Evolutionary conservation across 1,140 invertebrate species (phyloP).

Genomic region (Cotesia chilonis): DNA sequence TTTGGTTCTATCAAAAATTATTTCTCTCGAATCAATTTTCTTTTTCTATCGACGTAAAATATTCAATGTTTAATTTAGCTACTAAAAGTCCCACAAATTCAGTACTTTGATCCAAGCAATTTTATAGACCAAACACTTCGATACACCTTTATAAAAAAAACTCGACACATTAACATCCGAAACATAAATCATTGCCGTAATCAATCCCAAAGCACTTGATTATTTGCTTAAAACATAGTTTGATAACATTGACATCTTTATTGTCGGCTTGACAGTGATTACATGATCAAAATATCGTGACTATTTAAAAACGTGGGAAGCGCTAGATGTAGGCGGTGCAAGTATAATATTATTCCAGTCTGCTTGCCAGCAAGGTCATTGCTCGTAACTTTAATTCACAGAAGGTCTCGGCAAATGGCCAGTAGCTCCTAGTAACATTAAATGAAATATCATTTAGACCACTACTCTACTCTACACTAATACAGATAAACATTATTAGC

Average conservation of each 20-base stretch:
- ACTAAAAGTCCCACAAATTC: too few species aligned
- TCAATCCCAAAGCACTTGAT: not conserved
- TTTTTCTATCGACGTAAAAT: too few species aligned
- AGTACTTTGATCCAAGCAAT: too few species aligned
- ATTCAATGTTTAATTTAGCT: too few species aligned
- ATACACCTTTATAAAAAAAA: too few species aligned
- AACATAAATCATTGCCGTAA: too few species aligned
- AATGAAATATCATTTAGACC: not conserved
- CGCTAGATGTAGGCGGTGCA: slow-evolving; percentile 21
- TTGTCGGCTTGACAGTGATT: not conserved
- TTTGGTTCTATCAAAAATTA: too few species aligned
- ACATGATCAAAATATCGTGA: not conserved
- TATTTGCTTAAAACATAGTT: not conserved
- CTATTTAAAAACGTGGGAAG: slow-evolving; percentile 29
- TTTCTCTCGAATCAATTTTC: too few species aligned
- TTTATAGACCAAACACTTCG: too few species aligned
- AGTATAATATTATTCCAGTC: slow-evolving; percentile 41
- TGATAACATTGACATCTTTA: not conserved
- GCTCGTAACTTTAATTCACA: slow-evolving; percentile 44
- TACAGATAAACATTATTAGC: not conserved
- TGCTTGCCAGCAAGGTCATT: slow-evolving; percentile 41
- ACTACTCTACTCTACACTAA: too few species aligned
- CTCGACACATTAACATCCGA: not conserved
- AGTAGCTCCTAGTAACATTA: slow-evolving; percentile 11
- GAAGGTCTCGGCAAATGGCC: slow-evolving; percentile 27